phyloP scores from a whole-genome alignment of 2,113 vertebrate genomes.

The Bos indicus region DNA sequence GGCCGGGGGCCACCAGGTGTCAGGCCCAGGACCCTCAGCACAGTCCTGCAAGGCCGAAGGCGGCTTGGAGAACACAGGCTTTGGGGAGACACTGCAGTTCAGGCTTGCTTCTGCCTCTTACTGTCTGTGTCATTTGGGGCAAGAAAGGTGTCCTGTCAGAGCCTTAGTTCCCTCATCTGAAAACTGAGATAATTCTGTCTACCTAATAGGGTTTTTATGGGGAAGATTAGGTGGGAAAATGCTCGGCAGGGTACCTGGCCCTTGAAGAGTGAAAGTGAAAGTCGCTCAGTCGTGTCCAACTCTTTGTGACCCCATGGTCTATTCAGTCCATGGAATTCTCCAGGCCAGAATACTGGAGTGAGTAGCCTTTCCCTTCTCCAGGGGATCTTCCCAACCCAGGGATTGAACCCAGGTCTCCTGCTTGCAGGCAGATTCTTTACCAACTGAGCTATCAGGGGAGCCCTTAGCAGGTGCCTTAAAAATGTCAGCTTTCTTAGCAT shows the following conservation, averaged over 20 bases:
- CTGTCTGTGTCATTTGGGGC: neutral
- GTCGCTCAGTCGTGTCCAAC: accelerated
- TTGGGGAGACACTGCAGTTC: neutral
- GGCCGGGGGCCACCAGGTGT: accelerated
- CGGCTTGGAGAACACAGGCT: neutral
- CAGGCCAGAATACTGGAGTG: neutral
- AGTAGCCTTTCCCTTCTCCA: neutral
- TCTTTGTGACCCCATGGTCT: neutral
- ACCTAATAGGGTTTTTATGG: neutral
- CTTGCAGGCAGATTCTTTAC: neutral
- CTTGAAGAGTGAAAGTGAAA: neutral
- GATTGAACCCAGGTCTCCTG: neutral
- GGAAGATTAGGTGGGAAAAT: neutral
- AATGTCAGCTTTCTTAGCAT: neutral
- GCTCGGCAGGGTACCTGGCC: neutral
- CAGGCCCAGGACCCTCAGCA: neutral
- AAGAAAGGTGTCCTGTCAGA: neutral
- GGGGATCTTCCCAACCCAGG: neutral
- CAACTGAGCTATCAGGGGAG: neutral
- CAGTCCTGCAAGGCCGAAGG: neutral
- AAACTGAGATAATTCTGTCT: neutral
- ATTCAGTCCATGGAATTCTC: neutral
- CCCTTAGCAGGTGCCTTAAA: neutral
- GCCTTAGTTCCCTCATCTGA: neutral
- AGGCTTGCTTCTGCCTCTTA: neutral